Evolutionary conservation across 2,113 vertebrate species (phyloP), one percentile per base, ranked within the genome.

Genomic region (Progne subis): DNA sequence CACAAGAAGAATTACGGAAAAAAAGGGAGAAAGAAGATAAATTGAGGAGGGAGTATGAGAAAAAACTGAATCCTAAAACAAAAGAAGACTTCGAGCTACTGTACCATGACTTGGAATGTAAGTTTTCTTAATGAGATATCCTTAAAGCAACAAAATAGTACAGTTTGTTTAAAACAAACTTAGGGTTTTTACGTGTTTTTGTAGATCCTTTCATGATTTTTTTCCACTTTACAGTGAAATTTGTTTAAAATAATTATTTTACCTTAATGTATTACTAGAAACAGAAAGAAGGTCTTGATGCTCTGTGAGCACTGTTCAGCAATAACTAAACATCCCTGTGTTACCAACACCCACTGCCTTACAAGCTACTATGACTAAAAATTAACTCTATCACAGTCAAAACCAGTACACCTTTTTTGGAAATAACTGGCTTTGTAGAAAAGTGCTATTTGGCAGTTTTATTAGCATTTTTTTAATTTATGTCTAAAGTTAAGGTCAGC

Each of bases 21-120:
- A 95, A 44, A 87, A 83, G 88, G 88, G 98, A 99, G 89, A 99
- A 98, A 93, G 98, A 98, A 92, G 97, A 98, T 79, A 97, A 97
- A 94, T 52, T 98, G 64, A 96, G 76, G 65, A 94, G 90, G n/a
- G 98, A 99, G 21, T 97, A 97, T 26, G 74, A 97, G 6, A 97
- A 98, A 89, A 98, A 98, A 97, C 95, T 98, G 96, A 98, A 99
- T 92, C 99, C 99, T 7, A 96, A 97, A 97, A 98, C 94, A 61
- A 98, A 93, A 75, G 98, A 98, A 92, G 99, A 99, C 94, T 99
- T 99, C 94, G 98, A 98, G 55, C 97, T 99, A 83, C 98, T 99
- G 43, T 99, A 98, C 97, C 97, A 98, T 78, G 98, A 98, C 29
- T 95, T 99, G 65, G 98, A 99, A 97, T 93, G 99, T 99, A 98